These are phyloP conservation scores for Anseranas semipalmata DNA, from an alignment of 2,113 vertebrate genomes.

Conservation along the genomic window DNA sequence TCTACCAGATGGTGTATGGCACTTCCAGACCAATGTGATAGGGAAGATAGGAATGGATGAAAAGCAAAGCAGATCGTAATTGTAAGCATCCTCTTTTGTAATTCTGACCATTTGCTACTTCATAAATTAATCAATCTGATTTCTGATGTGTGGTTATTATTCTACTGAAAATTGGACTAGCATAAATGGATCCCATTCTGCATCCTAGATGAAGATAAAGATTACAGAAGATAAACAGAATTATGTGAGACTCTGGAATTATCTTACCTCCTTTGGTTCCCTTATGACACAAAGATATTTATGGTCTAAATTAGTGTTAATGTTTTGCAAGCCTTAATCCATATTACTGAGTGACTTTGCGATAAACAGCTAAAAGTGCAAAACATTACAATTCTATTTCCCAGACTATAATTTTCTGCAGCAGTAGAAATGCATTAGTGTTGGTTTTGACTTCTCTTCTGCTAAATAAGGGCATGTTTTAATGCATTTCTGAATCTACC, in stretches of 20 bases:
- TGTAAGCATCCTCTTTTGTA: constrained; percentile 31
- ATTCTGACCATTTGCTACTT: constrained; percentile 51
- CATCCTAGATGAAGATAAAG: background rate
- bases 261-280: background rate
- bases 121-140: constrained; percentile 58
- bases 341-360: constrained; percentile 14
- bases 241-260: background rate
- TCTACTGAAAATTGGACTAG: background rate
- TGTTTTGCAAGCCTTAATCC: constrained; percentile 38
- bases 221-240: background rate
- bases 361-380: constrained; percentile 32
- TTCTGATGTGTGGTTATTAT: background rate
- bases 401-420: constrained; percentile 54
- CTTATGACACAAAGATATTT: constrained; percentile 33
- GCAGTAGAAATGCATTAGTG: constrained; percentile 35
- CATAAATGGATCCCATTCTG: background rate
- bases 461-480: constrained; percentile 38
- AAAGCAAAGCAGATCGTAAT: background rate
- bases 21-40: constrained; percentile 27
- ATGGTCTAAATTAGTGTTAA: constrained; percentile 19
- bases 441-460: constrained; percentile 37
- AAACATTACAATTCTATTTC: constrained; percentile 18
- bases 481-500: constrained; percentile 23
- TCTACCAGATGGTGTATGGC: constrained; percentile 32
- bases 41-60: constrained; percentile 15